Conservation (phyloP, 2,888 invertebrate species). For the Drosophila imparisetae region DNA sequence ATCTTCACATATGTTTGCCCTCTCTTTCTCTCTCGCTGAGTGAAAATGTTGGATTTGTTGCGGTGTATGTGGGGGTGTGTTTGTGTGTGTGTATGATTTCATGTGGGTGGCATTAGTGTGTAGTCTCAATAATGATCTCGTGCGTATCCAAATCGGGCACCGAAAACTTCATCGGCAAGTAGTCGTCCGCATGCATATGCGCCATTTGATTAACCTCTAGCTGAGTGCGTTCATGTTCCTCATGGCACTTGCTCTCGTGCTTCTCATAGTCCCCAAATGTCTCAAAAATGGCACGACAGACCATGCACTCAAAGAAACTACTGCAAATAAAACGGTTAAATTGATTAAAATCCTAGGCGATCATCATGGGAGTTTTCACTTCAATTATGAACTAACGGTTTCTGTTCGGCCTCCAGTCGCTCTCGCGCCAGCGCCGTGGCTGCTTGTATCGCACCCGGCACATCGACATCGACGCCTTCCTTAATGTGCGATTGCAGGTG, state of each 20-base stretch:
- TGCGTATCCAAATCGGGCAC: constrained; percentile 82
- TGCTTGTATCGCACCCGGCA: constrained; percentile 72
- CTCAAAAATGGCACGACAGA: constrained; percentile 82
- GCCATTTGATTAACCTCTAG: constrained; percentile 72
- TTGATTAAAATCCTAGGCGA: background rate
- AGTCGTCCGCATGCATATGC: constrained; percentile 77
- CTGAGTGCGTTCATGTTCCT: constrained; percentile 71
- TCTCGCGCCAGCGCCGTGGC: constrained; percentile 78
- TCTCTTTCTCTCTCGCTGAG: constrained; percentile 18
- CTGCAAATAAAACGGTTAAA: constrained; percentile 27
- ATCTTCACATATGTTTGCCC: constrained; percentile 50
- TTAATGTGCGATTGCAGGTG: constrained; percentile 82
- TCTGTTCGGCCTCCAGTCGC: constrained; percentile 79
- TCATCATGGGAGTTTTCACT: background rate
- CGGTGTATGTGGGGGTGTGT: constrained; percentile 9
- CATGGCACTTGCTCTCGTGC: constrained; percentile 82
- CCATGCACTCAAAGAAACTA: constrained; percentile 83
- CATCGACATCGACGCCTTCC: constrained; percentile 78
- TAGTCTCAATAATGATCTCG: constrained; percentile 83
- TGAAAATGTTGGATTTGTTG: constrained; percentile 33
- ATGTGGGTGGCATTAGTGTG: constrained; percentile 66
- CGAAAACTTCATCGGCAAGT: constrained; percentile 81
- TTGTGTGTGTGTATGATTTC: constrained; percentile 6
- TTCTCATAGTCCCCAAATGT: constrained; percentile 83
- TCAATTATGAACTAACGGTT: constrained; percentile 45